A percentile compares a stretch with the other conserved stretches of the same genome.
Conservation (phyloP, 1,140 invertebrate species). For the Schmidtea mediterranea region DNA sequence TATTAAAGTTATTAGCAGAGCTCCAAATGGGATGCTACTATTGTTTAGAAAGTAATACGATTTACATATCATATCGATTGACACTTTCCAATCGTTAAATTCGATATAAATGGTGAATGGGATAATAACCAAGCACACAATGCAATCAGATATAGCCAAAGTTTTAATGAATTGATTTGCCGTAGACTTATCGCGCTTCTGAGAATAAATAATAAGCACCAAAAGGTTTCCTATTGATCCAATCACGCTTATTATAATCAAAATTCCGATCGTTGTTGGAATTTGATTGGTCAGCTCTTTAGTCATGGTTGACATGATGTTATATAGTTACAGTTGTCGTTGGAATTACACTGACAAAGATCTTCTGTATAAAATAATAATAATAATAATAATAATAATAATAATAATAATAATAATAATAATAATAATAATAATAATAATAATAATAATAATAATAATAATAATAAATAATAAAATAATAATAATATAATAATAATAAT, state of each 20-base stretch:
- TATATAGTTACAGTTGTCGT: too few species aligned
- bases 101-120: slow-evolving; percentile 9
- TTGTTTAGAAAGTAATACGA: slow-evolving; percentile 8
- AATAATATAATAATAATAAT: too few species aligned
- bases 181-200: slow-evolving; percentile 16
- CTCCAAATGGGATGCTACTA: slow-evolving; percentile 8
- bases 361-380: too few species aligned
- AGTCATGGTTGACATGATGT: too few species aligned
- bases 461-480: too few species aligned
- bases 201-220: slow-evolving; percentile 22
- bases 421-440: too few species aligned
- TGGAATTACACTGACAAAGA: too few species aligned
- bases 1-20: slow-evolving; percentile 7
- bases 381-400: too few species aligned
- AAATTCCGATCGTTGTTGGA: too few species aligned
- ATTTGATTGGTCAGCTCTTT: too few species aligned
- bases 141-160: slow-evolving; percentile 5
- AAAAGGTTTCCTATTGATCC: slow-evolving; percentile 19
- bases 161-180: slow-evolving; percentile 7
- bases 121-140: slow-evolving; percentile 7
- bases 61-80: slow-evolving; percentile 6
- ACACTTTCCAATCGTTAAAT: slow-evolving; percentile 1
- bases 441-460: too few species aligned
- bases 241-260: not conserved
- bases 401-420: too few species aligned